Conservation (phyloP, 2,888 invertebrate genomes). For the Protonemura montana region DNA sequence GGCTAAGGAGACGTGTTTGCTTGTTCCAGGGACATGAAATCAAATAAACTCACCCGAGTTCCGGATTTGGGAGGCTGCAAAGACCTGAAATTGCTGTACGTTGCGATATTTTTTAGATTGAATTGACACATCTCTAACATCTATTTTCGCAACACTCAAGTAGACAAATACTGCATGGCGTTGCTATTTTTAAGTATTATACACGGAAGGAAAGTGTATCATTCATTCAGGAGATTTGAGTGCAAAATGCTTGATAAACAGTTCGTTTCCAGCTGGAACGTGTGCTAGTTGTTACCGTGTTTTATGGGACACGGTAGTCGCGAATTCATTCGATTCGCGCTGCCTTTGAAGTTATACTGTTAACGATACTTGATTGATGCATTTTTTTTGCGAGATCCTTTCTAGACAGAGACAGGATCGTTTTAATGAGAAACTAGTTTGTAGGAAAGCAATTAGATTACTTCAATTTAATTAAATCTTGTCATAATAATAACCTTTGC, state of each 20-base stretch:
- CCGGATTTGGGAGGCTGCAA: slow-evolving; percentile 81
- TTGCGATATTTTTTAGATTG: slow-evolving; percentile 53
- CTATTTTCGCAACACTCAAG: background rate
- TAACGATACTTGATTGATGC: background rate
- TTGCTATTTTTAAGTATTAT: background rate
- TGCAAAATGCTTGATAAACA: background rate
- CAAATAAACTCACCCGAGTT: slow-evolving; percentile 77
- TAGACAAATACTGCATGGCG: background rate
- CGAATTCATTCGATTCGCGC: background rate
- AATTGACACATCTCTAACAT: background rate
- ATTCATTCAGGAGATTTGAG: background rate
- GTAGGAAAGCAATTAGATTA: background rate
- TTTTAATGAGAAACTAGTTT: slow-evolving; percentile 7
- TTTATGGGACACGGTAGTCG: background rate
- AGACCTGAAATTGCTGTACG: slow-evolving; percentile 87
- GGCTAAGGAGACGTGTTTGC: background rate
- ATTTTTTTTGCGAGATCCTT: background rate
- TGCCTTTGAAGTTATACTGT: background rate
- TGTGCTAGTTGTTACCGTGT: background rate
- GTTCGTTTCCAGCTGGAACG: background rate
- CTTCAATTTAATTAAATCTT: background rate
- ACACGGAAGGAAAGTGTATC: background rate
- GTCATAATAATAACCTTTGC: background rate
- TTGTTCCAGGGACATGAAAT: slow-evolving; percentile 79
- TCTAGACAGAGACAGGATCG: background rate